Percentiles rank a stretch among this genome's conserved stretches.
phyloP scores from a whole-genome alignment of 2,113 vertebrate species.

The Antechinus stuartii region DNA sequence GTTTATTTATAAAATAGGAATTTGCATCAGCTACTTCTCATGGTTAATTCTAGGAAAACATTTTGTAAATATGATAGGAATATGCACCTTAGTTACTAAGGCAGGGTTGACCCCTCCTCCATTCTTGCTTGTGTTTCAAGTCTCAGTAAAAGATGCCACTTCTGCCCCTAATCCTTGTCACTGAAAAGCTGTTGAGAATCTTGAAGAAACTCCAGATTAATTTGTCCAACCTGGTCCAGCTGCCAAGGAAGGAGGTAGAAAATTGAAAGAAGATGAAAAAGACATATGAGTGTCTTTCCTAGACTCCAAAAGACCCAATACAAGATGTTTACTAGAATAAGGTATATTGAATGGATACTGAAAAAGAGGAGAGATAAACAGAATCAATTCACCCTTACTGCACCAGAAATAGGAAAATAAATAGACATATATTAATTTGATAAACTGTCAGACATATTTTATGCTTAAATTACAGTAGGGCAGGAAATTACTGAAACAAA shows the following conservation, averaged over 20 bases:
- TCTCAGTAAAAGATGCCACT: background rate
- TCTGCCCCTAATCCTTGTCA: background rate
- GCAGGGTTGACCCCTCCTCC: background rate
- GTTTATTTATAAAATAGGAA: background rate
- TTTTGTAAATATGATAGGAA: background rate
- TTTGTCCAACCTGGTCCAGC: background rate
- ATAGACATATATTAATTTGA: background rate
- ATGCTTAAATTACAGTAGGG: background rate
- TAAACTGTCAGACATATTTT: background rate
- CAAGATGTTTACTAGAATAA: background rate
- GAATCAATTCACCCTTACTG: background rate
- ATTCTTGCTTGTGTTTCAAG: background rate
- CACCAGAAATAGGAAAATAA: background rate
- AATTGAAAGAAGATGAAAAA: background rate
- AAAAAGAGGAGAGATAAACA: background rate
- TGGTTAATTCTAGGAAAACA: background rate
- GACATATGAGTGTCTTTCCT: background rate
- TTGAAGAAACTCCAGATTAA: background rate
- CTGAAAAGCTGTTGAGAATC: background rate
- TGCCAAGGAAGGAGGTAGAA: background rate
- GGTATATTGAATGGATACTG: background rate
- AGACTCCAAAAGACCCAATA: background rate
- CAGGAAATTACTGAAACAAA: background rate
- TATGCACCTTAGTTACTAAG: background rate
- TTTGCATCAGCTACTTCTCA: background rate